Percentiles rank a stretch among this genome's conserved stretches.
These are phyloP conservation scores for Dasypolia templi DNA, from an alignment of 2,888 invertebrate species.

Conservation along the genomic window DNA sequence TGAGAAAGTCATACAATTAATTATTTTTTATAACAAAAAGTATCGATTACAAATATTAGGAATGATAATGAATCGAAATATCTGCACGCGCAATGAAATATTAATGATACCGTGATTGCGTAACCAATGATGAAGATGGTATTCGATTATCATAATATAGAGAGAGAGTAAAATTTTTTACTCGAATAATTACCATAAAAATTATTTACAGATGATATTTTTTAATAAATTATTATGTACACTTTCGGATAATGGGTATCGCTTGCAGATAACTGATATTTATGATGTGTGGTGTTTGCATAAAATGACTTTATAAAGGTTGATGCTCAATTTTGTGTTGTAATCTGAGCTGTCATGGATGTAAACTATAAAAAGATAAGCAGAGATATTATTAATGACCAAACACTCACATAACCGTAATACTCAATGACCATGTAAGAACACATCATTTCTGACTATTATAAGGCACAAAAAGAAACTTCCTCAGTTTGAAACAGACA, in stretches of 20 bases:
- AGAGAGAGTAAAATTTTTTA: conserved; percentile 69
- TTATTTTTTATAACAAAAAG: conserved; percentile 64
- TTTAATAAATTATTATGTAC: conserved; percentile 53
- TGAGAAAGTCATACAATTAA: conserved; percentile 52
- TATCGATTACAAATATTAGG: conserved; percentile 66
- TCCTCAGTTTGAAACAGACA: too few relatives aligned
- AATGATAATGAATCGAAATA: conserved; percentile 68
- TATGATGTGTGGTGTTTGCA: conserved; percentile 40
- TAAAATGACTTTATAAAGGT: conserved; percentile 34
- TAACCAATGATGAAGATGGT: conserved; percentile 75
- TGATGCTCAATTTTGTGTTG: conserved; percentile 28
- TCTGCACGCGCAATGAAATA: conserved; percentile 66
- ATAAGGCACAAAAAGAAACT: too few relatives aligned
- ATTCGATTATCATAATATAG: conserved; percentile 73
- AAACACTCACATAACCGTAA: not conserved
- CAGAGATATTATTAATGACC: conserved; percentile 1
- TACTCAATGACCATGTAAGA: too few relatives aligned
- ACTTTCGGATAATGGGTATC: conserved; percentile 33
- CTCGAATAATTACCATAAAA: conserved; percentile 68
- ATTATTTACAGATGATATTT: conserved; percentile 62
- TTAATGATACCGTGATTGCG: conserved; percentile 71
- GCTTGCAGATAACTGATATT: conserved; percentile 41
- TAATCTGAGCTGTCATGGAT: conserved; percentile 12
- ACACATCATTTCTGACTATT: too few relatives aligned
- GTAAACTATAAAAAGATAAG: conserved; percentile 27